These are phyloP conservation scores for Virgularia gustaviana DNA, from an alignment of 92 coral and sea anemone species.

Conservation along the genomic window DNA sequence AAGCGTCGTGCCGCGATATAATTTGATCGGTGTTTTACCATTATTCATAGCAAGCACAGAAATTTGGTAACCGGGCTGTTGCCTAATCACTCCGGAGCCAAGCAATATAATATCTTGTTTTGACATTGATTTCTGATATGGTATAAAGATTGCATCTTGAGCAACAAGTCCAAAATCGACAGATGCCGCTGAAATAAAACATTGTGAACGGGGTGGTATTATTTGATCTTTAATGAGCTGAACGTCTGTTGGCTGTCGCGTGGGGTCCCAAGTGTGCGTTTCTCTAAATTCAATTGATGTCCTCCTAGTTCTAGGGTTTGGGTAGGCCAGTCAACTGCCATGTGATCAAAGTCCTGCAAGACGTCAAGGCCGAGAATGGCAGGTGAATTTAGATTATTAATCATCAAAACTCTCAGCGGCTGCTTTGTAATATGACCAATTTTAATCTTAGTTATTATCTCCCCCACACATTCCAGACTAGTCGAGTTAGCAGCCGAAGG, in stretches of 20 bases:
- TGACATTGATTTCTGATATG: background rate
- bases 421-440: too few relatives aligned
- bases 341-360: too few relatives aligned
- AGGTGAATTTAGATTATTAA: too few relatives aligned
- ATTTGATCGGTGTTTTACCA: conserved; percentile 30
- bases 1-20: conserved; percentile 34
- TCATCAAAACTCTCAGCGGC: too few relatives aligned
- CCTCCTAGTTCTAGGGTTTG: too few relatives aligned
- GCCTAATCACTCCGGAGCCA: background rate
- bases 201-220: conserved; percentile 8
- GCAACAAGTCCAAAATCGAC: background rate
- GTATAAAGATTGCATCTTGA: background rate
- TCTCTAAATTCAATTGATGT: too few relatives aligned
- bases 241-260: conserved; percentile 12
- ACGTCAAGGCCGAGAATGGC: too few relatives aligned
- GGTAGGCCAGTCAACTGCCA: too few relatives aligned
- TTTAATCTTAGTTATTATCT: background rate
- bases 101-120: background rate
- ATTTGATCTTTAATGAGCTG: background rate
- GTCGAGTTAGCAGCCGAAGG: conserved; percentile 37
- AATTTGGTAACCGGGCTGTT: background rate
- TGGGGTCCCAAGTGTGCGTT: conserved; percentile 7
- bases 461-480: conserved; percentile 6
- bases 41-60: conserved; percentile 16
- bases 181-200: conserved; percentile 4